Conservation (phyloP, 2,797 vertebrate species). For the Poeciliopsis infans region DNA sequence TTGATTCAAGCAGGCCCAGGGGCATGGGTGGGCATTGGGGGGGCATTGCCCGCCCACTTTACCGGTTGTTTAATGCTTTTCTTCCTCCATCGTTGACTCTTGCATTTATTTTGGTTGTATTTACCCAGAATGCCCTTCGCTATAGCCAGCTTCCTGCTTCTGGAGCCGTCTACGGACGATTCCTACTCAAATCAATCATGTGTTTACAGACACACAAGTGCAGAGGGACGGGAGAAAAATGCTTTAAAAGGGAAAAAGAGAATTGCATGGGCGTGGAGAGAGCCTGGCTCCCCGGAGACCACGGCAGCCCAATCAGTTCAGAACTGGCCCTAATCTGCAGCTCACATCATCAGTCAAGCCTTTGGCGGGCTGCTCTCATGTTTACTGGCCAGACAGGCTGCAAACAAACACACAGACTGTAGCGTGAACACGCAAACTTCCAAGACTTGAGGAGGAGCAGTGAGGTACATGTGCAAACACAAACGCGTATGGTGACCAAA, state of each 20-base stretch:
- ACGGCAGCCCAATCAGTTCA: constrained; percentile 54
- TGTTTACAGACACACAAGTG: constrained; percentile 46
- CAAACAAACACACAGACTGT: neutral
- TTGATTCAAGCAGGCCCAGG: no score
- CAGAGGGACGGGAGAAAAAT: constrained; percentile 11
- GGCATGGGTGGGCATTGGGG: no score
- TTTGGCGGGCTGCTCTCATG: constrained; percentile 29
- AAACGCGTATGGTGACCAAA: constrained; percentile 24
- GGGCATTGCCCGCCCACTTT: no score
- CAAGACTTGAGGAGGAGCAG: neutral
- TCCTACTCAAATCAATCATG: constrained; percentile 68
- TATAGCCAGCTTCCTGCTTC: no score
- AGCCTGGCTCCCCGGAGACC: constrained; percentile 38
- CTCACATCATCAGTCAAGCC: constrained; percentile 49
- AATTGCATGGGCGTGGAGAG: constrained; percentile 19
- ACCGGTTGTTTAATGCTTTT: no score
- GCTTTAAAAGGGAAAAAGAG: constrained; percentile 29
- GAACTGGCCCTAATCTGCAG: constrained; percentile 48
- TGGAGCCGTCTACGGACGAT: constrained; percentile 8
- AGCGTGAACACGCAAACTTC: neutral
- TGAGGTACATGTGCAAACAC: constrained; percentile 17
- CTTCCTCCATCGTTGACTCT: no score
- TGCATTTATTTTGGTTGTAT: no score
- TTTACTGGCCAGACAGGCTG: constrained; percentile 17
- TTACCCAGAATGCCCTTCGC: no score